Percentiles rank a stretch among this genome's conserved stretches.
Evolutionary conservation across 1,140 invertebrate genomes (phyloP).

Genomic region (Drosophila funebris): DNA sequence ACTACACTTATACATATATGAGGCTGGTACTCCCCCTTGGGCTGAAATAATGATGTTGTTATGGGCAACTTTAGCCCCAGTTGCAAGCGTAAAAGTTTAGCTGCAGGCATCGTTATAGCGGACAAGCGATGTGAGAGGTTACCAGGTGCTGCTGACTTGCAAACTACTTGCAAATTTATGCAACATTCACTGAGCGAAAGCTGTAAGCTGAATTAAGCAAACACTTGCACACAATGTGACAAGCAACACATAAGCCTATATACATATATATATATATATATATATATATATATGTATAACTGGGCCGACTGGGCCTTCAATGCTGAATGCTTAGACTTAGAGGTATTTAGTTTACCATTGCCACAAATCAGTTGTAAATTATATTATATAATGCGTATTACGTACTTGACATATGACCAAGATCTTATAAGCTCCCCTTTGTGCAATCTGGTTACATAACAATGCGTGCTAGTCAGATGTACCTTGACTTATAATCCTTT

Average conservation of each 20-base stretch:
- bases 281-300: too few relatives aligned
- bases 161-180: conserved; percentile 77
- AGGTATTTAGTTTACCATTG: conserved; percentile 6
- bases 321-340: conserved; percentile 19
- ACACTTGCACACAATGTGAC: conserved; percentile 20
- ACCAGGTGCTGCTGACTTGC: conserved; percentile 61
- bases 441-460: background rate
- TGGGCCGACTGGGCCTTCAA: conserved; percentile 37
- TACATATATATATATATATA: too few relatives aligned
- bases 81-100: conserved; percentile 16
- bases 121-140: background rate
- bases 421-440: conserved; percentile 3
- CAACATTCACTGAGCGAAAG: conserved; percentile 56
- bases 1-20: conserved; percentile 1
- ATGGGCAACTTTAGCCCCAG: conserved; percentile 29
- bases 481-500: too few relatives aligned
- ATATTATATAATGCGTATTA: conserved; percentile 48
- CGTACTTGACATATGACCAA: conserved; percentile 45
- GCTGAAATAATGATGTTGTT: conserved; percentile 29
- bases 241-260: conserved; percentile 2
- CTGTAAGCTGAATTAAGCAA: conserved; percentile 62
- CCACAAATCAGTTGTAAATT: conserved; percentile 55
- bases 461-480: too few relatives aligned
- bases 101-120: conserved; percentile 14
- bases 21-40: background rate